phyloP scores from a whole-genome alignment of 2,113 vertebrate genomes.

The Syngnathoides biaculeatus region DNA sequence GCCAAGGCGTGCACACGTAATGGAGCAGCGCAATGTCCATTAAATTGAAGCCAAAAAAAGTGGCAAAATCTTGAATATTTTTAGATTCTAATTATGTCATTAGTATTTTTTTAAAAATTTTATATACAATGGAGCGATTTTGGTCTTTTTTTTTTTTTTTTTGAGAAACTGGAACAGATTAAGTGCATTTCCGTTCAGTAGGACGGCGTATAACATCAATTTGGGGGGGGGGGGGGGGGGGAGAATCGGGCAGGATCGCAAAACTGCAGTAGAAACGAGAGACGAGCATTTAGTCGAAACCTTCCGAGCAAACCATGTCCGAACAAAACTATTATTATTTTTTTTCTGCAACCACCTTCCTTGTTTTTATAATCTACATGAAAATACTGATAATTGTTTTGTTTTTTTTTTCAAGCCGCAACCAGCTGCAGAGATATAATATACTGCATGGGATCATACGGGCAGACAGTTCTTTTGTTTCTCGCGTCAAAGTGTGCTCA shows the following conservation, averaged over 20 bases:
- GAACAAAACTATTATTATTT: neutral
- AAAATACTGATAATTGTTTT: neutral
- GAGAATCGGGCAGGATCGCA: too few species aligned
- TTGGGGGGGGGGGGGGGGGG: neutral
- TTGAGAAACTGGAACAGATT: too few species aligned
- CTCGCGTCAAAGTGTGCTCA: constrained; percentile 3
- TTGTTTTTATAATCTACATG: neutral
- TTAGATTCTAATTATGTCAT: too few species aligned
- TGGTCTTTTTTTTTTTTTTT: neutral
- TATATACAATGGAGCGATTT: too few species aligned
- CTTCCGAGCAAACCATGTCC: neutral
- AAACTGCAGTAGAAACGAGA: too few species aligned
- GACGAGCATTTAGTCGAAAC: neutral
- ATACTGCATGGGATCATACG: neutral
- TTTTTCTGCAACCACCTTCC: neutral
- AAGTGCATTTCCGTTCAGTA: too few species aligned
- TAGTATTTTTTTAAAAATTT: neutral
- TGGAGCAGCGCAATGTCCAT: too few species aligned
- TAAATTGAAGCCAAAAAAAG: neutral
- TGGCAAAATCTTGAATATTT: neutral
- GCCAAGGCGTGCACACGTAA: neutral
- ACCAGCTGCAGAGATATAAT: neutral
- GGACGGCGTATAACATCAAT: neutral
- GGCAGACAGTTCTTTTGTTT: neutral
- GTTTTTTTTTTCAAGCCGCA: neutral